Percentiles rank a stretch among this genome's conserved stretches.
These are phyloP conservation scores for Brienomyrus longianalis DNA, from an alignment of 2,113 vertebrate genomes.

Conservation along the genomic window DNA sequence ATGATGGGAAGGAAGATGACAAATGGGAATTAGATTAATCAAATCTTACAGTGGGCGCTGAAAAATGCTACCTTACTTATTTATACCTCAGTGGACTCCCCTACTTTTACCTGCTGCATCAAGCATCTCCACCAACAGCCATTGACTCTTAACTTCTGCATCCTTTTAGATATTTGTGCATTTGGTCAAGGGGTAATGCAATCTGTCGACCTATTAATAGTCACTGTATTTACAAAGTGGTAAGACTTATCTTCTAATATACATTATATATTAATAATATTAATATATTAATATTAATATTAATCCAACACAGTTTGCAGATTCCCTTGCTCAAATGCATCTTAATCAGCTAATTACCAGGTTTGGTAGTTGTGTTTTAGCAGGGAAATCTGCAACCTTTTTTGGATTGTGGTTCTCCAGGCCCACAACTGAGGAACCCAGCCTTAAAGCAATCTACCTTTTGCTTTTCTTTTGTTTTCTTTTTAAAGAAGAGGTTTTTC, in stretches of 20 bases:
- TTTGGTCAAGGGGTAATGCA: neutral
- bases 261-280: neutral
- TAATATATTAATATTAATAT: no score
- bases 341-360: neutral
- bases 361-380: neutral
- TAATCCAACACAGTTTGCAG: neutral
- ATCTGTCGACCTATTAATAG: neutral
- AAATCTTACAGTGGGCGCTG: neutral
- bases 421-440: neutral
- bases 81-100: neutral
- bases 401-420: neutral
- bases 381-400: neutral
- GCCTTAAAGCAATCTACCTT: neutral
- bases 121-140: neutral
- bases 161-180: neutral
- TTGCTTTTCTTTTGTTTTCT: neutral
- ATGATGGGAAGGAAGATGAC: neutral
- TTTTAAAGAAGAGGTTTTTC: conserved; percentile 29
- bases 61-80: neutral
- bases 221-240: neutral
- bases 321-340: neutral
- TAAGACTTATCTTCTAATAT: neutral
- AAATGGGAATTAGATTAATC: neutral
- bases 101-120: neutral
- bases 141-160: neutral